Percentiles rank a stretch among this genome's conserved stretches.
Conservation (phyloP, 1,140 invertebrate genomes). For the Gonioctena quinquepunctata region DNA sequence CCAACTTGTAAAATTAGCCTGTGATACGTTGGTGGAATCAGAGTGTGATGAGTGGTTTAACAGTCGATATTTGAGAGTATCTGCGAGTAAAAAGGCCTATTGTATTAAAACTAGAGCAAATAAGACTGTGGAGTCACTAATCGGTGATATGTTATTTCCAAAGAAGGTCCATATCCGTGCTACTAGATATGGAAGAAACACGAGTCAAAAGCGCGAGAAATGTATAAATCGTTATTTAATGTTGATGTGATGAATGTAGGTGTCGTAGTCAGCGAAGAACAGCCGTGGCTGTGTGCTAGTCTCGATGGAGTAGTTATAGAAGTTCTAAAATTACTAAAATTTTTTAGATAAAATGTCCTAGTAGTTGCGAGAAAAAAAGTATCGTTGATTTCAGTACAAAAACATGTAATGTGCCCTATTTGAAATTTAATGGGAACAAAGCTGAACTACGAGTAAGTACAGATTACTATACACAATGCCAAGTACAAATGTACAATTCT, state of each 20-base stretch:
- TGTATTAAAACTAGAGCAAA: too few species aligned
- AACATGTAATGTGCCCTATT: conserved; percentile 38
- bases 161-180: too few species aligned
- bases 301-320: conserved; percentile 41
- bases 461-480: conserved; percentile 39
- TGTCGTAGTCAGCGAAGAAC: conserved; percentile 29
- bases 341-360: conserved; percentile 47
- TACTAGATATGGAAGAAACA: too few species aligned
- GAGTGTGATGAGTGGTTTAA: too few species aligned
- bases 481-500: conserved; percentile 45
- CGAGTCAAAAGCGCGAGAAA: too few species aligned
- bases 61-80: too few species aligned
- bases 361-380: conserved; percentile 34
- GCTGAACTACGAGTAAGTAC: conserved; percentile 31
- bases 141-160: too few species aligned
- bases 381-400: conserved; percentile 31
- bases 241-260: conserved; percentile 35
- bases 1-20: too few species aligned
- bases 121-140: too few species aligned
- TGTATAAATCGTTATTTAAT: too few species aligned
- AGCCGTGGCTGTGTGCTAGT: conserved; percentile 42
- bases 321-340: conserved; percentile 24
- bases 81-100: too few species aligned
- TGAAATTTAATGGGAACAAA: conserved; percentile 25
- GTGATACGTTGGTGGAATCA: too few species aligned